Conservation (phyloP, 2,888 invertebrate genomes). For the Ganaspis brasiliensis region DNA sequence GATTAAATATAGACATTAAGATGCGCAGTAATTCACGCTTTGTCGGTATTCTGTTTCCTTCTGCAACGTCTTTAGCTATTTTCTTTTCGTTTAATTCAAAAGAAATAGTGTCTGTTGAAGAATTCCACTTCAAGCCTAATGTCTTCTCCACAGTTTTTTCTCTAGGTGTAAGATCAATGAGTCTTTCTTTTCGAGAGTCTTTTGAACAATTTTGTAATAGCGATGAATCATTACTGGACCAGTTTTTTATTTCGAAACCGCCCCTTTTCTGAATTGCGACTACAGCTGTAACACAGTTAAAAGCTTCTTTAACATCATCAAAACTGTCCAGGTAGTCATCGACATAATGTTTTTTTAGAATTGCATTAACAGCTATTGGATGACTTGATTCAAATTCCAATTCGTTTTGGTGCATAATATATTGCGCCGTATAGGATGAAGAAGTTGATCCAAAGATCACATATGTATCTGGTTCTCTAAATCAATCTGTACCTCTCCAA, state of each 20-base stretch:
- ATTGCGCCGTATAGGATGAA: slow-evolving; percentile 54
- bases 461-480: slow-evolving; percentile 50
- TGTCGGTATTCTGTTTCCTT: neutral
- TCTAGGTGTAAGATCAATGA: slow-evolving; percentile 58
- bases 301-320: slow-evolving; percentile 59
- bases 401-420: slow-evolving; percentile 67
- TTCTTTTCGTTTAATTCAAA: neutral
- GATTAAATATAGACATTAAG: slow-evolving; percentile 1
- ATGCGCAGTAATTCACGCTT: neutral
- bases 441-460: slow-evolving; percentile 63
- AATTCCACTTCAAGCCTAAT: neutral
- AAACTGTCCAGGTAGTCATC: slow-evolving; percentile 64
- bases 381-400: slow-evolving; percentile 46
- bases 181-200: slow-evolving; percentile 43
- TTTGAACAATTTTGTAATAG: slow-evolving; percentile 16
- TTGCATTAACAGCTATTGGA: slow-evolving; percentile 62
- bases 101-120: neutral
- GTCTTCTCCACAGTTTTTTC: slow-evolving; percentile 44
- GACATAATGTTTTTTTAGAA: slow-evolving; percentile 67
- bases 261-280: slow-evolving; percentile 52
- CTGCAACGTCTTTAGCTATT: neutral
- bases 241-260: slow-evolving; percentile 61
- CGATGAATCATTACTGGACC: slow-evolving; percentile 52
- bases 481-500: slow-evolving; percentile 49
- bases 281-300: slow-evolving; percentile 50